These are phyloP conservation scores for Orthosia gothica DNA, from an alignment of 2,888 invertebrate species.

Conservation along the genomic window DNA sequence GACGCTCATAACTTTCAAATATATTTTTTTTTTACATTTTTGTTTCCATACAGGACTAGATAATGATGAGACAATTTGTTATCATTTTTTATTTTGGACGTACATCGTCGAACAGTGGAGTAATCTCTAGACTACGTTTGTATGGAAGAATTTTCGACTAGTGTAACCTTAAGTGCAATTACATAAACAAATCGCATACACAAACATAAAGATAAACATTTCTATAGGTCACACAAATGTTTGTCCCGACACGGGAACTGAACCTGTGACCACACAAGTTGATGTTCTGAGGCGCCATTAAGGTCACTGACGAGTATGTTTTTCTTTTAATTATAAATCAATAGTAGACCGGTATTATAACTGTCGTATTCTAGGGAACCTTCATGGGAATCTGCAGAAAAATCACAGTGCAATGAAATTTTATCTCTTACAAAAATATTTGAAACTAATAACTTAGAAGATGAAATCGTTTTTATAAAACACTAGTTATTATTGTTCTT, in stretches of 20 bases:
- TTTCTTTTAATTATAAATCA: constrained; percentile 46
- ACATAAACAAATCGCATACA: constrained; percentile 26
- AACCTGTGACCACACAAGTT: constrained; percentile 12
- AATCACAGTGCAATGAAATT: not conserved
- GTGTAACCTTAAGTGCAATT: not conserved
- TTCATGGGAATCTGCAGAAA: constrained; percentile 1
- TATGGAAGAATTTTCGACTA: too few relatives aligned
- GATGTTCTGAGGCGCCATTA: constrained; percentile 25
- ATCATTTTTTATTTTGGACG: too few relatives aligned
- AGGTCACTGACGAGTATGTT: constrained; percentile 21
- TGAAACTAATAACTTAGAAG: not conserved
- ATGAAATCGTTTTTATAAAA: not conserved
- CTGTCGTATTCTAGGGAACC: not conserved
- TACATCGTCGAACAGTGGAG: too few relatives aligned
- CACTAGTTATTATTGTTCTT: too few relatives aligned
- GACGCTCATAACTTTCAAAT: too few relatives aligned
- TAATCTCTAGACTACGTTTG: too few relatives aligned
- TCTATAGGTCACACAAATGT: constrained; percentile 42
- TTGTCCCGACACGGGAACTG: constrained; percentile 47
- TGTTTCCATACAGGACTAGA: too few relatives aligned
- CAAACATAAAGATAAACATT: constrained; percentile 18
- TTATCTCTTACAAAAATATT: not conserved
- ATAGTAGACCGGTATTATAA: constrained; percentile 21
- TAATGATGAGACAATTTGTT: too few relatives aligned
- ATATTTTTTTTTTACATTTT: too few relatives aligned